phyloP scores from a whole-genome alignment of 2,113 vertebrate genomes.

The Proteles cristata region DNA sequence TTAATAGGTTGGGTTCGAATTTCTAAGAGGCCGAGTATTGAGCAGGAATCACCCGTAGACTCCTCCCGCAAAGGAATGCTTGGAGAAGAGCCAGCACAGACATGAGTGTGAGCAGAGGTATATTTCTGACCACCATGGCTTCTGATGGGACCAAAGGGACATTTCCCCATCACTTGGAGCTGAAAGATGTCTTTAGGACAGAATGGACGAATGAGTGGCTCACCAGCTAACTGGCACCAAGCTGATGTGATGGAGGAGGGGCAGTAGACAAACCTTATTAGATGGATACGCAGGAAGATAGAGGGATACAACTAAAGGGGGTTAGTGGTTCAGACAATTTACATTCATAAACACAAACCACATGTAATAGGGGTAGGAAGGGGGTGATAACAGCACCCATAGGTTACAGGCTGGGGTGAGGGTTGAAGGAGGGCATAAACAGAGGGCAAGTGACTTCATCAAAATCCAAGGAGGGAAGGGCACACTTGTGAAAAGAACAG shows the following conservation, averaged over 20 bases:
- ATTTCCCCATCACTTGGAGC: background rate
- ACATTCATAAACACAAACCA: background rate
- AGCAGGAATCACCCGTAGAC: background rate
- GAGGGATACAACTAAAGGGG: background rate
- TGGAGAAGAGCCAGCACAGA: background rate
- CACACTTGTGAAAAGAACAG: background rate
- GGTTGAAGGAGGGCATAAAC: background rate
- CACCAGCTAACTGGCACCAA: background rate
- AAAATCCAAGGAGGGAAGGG: background rate
- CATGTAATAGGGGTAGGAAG: accelerated
- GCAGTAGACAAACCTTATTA: background rate
- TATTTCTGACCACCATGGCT: background rate
- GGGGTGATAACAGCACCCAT: background rate
- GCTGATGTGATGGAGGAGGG: background rate
- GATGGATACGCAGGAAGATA: background rate
- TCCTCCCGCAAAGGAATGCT: background rate
- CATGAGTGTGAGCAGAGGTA: background rate
- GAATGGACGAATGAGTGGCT: background rate
- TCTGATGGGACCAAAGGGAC: background rate
- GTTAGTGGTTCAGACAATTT: background rate
- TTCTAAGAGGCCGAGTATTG: background rate
- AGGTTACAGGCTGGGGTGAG: accelerated
- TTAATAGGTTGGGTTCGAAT: background rate
- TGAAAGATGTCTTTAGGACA: background rate
- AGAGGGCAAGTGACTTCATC: background rate